Evolutionary conservation across 2,888 invertebrate genomes (phyloP), one percentile per base, ranked within the genome.

Genomic region (Agrochola macilenta): DNA sequence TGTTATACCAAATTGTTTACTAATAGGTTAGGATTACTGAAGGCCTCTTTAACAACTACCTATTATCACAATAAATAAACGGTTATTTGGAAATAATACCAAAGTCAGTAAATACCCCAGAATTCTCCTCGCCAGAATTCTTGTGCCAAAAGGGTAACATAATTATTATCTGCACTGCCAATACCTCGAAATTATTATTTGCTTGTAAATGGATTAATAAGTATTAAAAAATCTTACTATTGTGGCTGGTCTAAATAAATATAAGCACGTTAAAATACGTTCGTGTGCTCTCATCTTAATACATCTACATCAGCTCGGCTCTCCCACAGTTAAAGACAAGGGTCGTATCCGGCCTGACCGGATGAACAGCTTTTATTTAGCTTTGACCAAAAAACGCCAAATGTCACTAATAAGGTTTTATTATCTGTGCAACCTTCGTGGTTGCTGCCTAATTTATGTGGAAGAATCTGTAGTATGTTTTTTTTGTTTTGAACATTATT

Each of bases 351-450:
- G 82, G 85, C 73, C 58, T 23, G 69, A 84, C 87, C 76, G 77
- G 88, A 82, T 83, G 66, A 70, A 70, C 83, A 17, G 11, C 80
- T 75, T 78, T 58, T 79, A 63, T 76, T 46, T 74, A 78, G 68
- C 76, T 84, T 73, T 79, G 70, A 70, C 52, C 64, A 75, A 75
- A 64, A 87, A 90, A 88, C 82, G 79, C 75, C 77, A 76, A 88
- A 88, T 66, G 58, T 78, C 39, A 11, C 74, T 66, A 84, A 79
- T 74, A 76, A 75, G 73, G 65, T 74, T 81, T 74, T 60, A 39
- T 70, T 79, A 63, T 35, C 43, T 54, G 26, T 63, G 30, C 52
- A 69, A 84, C 52, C 60, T 70, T 54, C 23, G 20, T 57, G 35
- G 71, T 65, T 17, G 17, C 17, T 43, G 20, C 26, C 30, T 54